Evolutionary conservation across 2,113 vertebrate genomes (phyloP).

Genomic region (Platysteira castanea): DNA sequence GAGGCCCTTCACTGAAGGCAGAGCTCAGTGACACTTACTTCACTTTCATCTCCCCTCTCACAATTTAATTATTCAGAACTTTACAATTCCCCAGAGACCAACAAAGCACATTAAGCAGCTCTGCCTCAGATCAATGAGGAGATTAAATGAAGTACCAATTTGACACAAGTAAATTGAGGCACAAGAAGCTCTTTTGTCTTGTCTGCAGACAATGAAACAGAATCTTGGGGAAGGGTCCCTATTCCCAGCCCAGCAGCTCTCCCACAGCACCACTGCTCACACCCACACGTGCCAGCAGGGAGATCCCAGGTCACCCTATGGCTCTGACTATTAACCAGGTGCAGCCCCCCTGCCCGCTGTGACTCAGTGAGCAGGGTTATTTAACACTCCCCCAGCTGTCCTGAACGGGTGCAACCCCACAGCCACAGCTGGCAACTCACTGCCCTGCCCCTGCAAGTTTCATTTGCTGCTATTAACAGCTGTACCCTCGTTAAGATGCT

Average conservation of each 20-base stretch:
- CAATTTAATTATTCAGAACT: constrained; percentile 30
- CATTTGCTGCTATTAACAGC: background rate
- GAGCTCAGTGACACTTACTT: background rate
- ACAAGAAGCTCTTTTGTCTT: background rate
- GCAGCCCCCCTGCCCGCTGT: background rate
- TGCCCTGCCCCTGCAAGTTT: background rate
- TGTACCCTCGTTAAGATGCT: background rate
- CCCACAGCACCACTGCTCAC: background rate
- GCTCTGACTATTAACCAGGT: background rate
- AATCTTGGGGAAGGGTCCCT: background rate
- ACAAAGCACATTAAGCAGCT: background rate
- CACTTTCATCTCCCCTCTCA: background rate
- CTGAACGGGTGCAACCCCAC: accelerated
- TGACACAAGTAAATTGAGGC: constrained; percentile 10
- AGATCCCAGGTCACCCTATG: background rate
- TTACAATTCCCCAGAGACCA: background rate
- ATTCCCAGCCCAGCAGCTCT: background rate
- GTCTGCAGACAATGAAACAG: background rate
- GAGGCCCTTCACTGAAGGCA: background rate
- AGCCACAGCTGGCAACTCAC: background rate
- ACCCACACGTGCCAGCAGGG: background rate
- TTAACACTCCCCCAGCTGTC: background rate
- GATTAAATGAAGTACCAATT: background rate
- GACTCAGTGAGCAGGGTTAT: background rate
- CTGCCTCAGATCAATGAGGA: background rate